Percentiles rank a stretch among this genome's conserved stretches.
These are phyloP conservation scores for Pinctada fucata DNA, from an alignment of 2,888 invertebrate species.

Conservation along the genomic window DNA sequence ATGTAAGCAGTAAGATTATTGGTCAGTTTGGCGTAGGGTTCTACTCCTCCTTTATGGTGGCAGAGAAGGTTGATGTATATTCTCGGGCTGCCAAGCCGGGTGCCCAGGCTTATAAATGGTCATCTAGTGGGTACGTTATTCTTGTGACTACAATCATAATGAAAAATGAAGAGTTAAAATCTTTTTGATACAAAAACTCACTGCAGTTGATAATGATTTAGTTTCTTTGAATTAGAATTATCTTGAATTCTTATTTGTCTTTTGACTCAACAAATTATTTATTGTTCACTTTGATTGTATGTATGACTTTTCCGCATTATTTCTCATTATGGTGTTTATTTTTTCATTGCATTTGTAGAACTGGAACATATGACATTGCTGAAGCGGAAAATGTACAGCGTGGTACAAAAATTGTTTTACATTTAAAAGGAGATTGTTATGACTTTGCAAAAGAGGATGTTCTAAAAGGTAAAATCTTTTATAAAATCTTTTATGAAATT, in stretches of 20 bases:
- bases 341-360: conserved; percentile 78
- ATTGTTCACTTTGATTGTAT: no score
- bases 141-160: no score
- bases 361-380: conserved; percentile 92
- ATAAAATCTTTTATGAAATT: no score
- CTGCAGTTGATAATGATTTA: no score
- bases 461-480: conserved; percentile 84
- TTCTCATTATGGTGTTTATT: no score
- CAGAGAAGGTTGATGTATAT: conserved; percentile 94
- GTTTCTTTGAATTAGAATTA: no score
- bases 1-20: conserved; percentile 70
- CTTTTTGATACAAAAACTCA: no score
- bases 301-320: no score
- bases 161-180: no score
- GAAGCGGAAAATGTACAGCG: conserved; percentile 89
- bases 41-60: conserved; percentile 98
- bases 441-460: conserved; percentile 92
- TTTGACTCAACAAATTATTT: no score
- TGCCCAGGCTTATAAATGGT: conserved; percentile 88
- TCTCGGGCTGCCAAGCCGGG: conserved; percentile 84
- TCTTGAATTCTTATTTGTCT: no score
- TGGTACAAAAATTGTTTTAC: conserved; percentile 95
- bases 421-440: conserved; percentile 91
- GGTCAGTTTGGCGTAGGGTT: conserved; percentile 99
- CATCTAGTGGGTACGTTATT: conserved; percentile 88